phyloP scores from a whole-genome alignment of 2,888 invertebrate species.

The Nephrotoma guestfalica region DNA sequence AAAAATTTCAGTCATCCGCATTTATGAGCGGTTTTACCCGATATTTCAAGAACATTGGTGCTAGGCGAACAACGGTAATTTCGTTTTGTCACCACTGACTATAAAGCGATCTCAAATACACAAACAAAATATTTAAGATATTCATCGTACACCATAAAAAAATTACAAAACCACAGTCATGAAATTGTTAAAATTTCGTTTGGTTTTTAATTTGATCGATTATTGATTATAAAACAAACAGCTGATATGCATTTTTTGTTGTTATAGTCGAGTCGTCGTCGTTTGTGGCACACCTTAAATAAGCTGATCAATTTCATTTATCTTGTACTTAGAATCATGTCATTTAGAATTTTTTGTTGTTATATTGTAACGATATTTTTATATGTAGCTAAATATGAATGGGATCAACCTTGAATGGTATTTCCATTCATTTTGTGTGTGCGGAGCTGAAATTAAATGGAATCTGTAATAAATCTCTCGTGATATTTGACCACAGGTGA shows the following conservation, averaged over 20 bases:
- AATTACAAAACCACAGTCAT: background rate
- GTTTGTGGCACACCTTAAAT: background rate
- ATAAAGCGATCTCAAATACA: background rate
- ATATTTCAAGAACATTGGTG: no score
- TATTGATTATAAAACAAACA: background rate
- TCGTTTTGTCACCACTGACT: background rate
- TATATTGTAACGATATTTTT: no score
- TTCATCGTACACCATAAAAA: background rate
- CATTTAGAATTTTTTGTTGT: background rate
- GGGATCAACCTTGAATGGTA: background rate
- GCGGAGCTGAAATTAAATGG: background rate
- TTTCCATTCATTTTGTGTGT: background rate
- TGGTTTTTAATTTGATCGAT: background rate
- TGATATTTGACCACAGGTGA: background rate
- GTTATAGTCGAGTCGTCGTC: background rate
- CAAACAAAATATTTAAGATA: background rate
- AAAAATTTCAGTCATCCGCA: no score
- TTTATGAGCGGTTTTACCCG: no score
- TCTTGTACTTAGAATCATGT: background rate
- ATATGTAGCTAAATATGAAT: background rate
- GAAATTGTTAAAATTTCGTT: background rate
- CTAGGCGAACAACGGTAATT: no score
- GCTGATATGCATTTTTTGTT: background rate
- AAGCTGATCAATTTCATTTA: background rate
- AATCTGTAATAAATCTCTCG: background rate